phyloP scores from a whole-genome alignment of 2,888 invertebrate genomes.

The Chaetogeoica ovagalla region DNA sequence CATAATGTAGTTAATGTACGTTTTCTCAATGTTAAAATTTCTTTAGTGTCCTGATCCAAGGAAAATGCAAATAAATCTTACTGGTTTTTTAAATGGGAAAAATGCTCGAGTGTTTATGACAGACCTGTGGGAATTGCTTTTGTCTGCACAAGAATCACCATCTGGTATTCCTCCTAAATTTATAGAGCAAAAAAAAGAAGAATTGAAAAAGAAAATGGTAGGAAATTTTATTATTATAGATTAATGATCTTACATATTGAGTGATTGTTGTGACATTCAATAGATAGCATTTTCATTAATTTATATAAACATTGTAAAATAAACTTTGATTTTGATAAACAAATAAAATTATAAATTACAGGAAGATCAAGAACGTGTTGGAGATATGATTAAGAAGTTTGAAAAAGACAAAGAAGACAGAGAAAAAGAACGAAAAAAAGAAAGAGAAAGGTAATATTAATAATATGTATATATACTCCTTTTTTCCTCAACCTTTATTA shows the following conservation, averaged over 20 bases:
- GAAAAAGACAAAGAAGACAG: slow-evolving; percentile 57
- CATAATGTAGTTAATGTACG: background rate
- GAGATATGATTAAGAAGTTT: slow-evolving; percentile 58
- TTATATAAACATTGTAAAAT: no score
- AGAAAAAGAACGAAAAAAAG: slow-evolving; percentile 58
- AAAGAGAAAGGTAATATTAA: slow-evolving; percentile 58
- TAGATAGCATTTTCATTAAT: background rate
- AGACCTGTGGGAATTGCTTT: slow-evolving; percentile 92
- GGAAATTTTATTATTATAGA: slow-evolving; percentile 54
- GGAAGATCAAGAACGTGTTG: slow-evolving; percentile 79
- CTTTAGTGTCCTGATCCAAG: slow-evolving; percentile 92
- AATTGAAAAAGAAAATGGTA: slow-evolving; percentile 86
- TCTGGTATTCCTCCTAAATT: slow-evolving; percentile 94
- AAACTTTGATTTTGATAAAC: background rate
- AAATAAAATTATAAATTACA: slow-evolving; percentile 57
- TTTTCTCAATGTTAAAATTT: slow-evolving; percentile 54
- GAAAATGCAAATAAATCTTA: slow-evolving; percentile 99
- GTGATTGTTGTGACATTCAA: background rate
- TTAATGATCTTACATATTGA: background rate
- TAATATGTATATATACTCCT: no score
- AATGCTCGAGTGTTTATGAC: slow-evolving; percentile 97
- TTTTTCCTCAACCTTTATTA: no score
- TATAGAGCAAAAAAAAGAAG: slow-evolving; percentile 94
- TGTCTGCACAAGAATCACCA: slow-evolving; percentile 93
- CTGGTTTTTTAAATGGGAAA: slow-evolving; percentile 97